Evolutionary conservation across 2,888 invertebrate genomes (phyloP), one percentile per base, ranked within the genome.

Genomic region (Agrotis segetum): DNA sequence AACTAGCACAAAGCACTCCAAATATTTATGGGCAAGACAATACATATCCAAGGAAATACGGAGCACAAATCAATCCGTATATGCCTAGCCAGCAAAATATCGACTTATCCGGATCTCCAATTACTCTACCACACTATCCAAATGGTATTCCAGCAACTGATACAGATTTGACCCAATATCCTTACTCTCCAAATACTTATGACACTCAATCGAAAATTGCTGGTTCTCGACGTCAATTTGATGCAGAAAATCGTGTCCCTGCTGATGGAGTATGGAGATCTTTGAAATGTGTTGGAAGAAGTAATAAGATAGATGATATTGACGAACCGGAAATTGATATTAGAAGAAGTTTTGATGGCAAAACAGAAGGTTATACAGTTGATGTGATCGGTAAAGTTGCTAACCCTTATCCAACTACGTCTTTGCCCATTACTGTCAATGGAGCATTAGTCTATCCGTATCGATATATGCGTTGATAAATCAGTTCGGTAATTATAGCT

Each of bases 201-300:
- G 59, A 47, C 16, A 63, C 17, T 6, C 58, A 55, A 40, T 44
- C 49, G 58, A 61, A 44, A 44, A 21, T 16, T 6, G 61, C 19
- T 1, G 13, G 9, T 2, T 21, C 11, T 11, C n/a, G 16, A 17
- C 53, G 44, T 53, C 34, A 46, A 16, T 0, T 13, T 34, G 34
- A 7, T 44, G 13, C 34, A 61, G 69, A 72, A 21, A 2, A 49
- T 44, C 29, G 13, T 40, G 40, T 9, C 21, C 74, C 13, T 5
- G 52, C 65, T 17, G 78, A 81, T 7, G 73, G 65, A 34, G 65
- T 74, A 9, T 79, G 70, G 60, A 67, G 64, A 11, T 11, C 50
- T 3, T 83, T 73, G 77, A 83, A 79, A 17, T 73, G 81, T 9
- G 56, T 63, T 9, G 81, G 77, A 40, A 53, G 74, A 2, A 74